Conservation (phyloP, 2,888 invertebrate genomes). For the Invenusta paracnida region DNA sequence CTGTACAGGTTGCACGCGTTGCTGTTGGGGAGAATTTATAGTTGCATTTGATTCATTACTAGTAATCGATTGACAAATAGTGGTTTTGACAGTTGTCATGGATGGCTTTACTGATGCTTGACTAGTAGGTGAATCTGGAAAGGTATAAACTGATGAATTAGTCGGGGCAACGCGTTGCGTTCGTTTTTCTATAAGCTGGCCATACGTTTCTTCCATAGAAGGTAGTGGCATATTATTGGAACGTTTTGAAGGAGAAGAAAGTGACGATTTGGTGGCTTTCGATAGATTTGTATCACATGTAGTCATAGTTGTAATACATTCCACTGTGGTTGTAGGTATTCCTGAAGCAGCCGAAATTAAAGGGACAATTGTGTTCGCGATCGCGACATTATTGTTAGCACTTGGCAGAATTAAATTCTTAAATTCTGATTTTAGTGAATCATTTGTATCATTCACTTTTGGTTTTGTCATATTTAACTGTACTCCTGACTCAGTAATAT, state of each 20-base stretch:
- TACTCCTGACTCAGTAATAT: too few species aligned
- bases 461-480: too few species aligned
- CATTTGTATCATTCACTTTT: too few species aligned
- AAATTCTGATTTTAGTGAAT: neutral
- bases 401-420: too few species aligned
- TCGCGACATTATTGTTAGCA: too few species aligned
- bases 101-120: neutral
- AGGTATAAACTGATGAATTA: neutral
- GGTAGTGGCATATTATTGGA: neutral
- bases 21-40: neutral
- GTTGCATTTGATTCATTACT: neutral
- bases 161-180: neutral
- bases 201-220: slow-evolving; percentile 3
- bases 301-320: too few species aligned
- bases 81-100: neutral
- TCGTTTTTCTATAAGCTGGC: neutral
- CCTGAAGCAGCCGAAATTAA: neutral
- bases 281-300: too few species aligned
- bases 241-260: neutral
- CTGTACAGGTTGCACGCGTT: neutral
- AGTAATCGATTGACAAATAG: neutral
- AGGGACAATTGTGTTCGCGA: neutral
- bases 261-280: neutral
- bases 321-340: too few species aligned
- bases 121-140: neutral